Percentiles rank a stretch among this genome's conserved stretches.
phyloP scores from a whole-genome alignment of 2,888 invertebrate genomes.

The Drosophila dives region DNA sequence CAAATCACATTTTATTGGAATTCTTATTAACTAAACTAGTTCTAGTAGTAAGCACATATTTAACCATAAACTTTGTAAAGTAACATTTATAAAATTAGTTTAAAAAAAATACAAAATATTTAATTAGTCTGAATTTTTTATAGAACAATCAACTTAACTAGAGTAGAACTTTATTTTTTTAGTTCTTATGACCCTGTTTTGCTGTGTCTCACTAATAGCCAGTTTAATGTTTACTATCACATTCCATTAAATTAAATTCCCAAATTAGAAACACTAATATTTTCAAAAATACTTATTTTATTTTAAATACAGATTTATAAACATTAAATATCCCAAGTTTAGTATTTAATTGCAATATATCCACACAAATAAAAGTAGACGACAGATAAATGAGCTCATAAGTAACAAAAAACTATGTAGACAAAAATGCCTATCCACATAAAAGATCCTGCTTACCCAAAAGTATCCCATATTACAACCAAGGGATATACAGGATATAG shows the following conservation, averaged over 20 bases:
- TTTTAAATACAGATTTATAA: conserved; percentile 1
- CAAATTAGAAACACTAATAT: conserved; percentile 1
- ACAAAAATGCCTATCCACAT: conserved; percentile 14
- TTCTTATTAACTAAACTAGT: not conserved
- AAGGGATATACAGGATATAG: conserved; percentile 36
- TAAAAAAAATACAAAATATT: not conserved
- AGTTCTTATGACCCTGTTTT: not conserved
- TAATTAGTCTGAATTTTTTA: not conserved
- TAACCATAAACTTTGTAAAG: not conserved
- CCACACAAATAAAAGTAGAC: conserved; percentile 9
- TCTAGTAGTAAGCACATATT: not conserved
- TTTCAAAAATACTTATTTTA: not conserved
- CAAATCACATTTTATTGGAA: not conserved
- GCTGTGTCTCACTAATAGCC: not conserved
- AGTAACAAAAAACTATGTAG: conserved; percentile 18
- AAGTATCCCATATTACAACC: conserved; percentile 52
- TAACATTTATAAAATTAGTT: not conserved
- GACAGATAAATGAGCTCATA: conserved; percentile 40
- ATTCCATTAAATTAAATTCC: not conserved
- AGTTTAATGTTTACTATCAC: not conserved
- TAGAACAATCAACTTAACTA: not conserved
- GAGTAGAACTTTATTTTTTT: not conserved
- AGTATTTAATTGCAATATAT: conserved; percentile 22
- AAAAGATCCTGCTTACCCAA: conserved; percentile 51
- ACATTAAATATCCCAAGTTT: not conserved